Evolutionary conservation across 1,140 invertebrate genomes (phyloP), one percentile per base, ranked within the genome.

Genomic region (Drosophila orosa): DNA sequence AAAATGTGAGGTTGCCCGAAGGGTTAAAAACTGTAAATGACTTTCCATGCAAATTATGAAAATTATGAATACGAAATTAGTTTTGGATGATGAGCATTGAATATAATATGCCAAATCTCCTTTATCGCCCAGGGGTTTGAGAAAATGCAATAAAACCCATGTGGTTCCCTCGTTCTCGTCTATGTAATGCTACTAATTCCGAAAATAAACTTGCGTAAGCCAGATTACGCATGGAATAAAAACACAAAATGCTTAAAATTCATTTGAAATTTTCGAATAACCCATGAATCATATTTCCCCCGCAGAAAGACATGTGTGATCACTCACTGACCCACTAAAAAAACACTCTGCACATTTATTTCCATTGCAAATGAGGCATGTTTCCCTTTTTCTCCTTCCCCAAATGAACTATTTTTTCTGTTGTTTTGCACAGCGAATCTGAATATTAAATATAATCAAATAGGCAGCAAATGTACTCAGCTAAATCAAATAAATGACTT

Each of bases 1-100:
- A 39, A 52, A 65, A 66, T 50, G 44, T 52, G 71, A 60, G 52
- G 72, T 40, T 31, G 37, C 39, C 19, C 35, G 15, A 31, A 58
- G 66, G 68, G 68, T 71, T 71, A 47, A 1, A 57, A 31, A 37
- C 42, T 67, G 40, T 42, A 63, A 60, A 47, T 62, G 67, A 73
- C 79, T 75, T 68, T 57, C 48, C 65, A 84, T 80, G 81, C 76
- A 84, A 80, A 83, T 84, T 83, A 67, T 47, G 45, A 59, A 75
- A 85, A 65, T 74, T 85, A 84, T 84, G 81, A 80, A 85, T 84
- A 80, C 57, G 45, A 80, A 85, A 84, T 85, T 80, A 84, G 61
- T 39, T 45, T 48, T 44, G 55, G 31, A 58, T 45, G 71, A 57
- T 63, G 45, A 57, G 62, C 22, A 73, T 31, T 59, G 72, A 84